Percentiles rank a stretch among this genome's conserved stretches.
phyloP scores from a whole-genome alignment of 1,140 invertebrate genomes.

The Drosophila nigromelanica region DNA sequence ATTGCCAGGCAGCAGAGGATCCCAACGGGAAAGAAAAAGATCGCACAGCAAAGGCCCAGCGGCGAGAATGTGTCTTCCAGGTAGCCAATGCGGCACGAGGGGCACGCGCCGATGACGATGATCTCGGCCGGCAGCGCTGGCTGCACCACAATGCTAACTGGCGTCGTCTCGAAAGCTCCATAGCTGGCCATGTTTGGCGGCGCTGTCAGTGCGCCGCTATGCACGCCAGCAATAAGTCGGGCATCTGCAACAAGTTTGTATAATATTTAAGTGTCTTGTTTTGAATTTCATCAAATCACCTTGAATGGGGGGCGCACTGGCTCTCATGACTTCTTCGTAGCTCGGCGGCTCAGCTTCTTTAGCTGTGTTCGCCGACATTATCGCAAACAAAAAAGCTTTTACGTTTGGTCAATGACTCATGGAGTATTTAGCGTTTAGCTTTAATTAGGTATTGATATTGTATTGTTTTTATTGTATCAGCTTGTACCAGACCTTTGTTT shows the following conservation, averaged over 20 bases:
- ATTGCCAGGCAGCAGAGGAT: conserved; percentile 90
- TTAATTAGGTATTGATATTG: conserved; percentile 20
- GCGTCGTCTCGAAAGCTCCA: conserved; percentile 74
- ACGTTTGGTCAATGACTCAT: conserved; percentile 23
- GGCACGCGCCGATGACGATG: conserved; percentile 90
- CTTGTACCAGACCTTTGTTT: conserved; percentile 27
- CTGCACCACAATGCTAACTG: conserved; percentile 73
- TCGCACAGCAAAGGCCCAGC: conserved; percentile 90
- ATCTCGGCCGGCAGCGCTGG: conserved; percentile 85
- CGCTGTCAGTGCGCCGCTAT: conserved; percentile 46
- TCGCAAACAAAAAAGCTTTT: conserved; percentile 11
- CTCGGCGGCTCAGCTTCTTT: conserved; percentile 63
- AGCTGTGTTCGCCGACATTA: conserved; percentile 26
- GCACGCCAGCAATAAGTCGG: conserved; percentile 54
- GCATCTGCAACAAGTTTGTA: conserved; percentile 29
- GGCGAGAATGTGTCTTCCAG: conserved; percentile 92
- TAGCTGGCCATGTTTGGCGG: conserved; percentile 67
- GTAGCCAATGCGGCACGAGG: conserved; percentile 90
- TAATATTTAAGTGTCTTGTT: background rate
- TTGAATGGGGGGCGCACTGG: conserved; percentile 19
- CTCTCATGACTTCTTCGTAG: conserved; percentile 71
- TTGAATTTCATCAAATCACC: conserved; percentile 10
- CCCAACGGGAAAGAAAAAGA: conserved; percentile 92
- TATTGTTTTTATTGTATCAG: conserved; percentile 38
- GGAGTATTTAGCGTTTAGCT: background rate